Base-by-base conservation (phyloP, 2,113 vertebrate species). In the Crotalus helleri region DNA sequence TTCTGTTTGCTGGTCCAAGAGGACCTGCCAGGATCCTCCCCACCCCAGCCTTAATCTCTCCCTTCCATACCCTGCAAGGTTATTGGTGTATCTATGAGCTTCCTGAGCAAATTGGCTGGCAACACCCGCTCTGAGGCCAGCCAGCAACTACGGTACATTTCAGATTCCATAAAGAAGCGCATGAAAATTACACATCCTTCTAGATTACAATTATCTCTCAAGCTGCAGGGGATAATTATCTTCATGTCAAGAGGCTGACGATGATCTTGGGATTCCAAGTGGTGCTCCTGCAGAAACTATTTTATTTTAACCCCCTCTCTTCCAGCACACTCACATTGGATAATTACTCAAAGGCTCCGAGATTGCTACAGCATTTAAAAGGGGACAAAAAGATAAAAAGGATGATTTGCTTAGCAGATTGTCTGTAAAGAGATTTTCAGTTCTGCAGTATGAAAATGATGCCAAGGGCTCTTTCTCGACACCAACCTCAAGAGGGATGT, bases 141-240 rank as follows among this genome's bases (percentile, higher is more conserved):
- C 24, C 91, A 64, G 0, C 12, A 4, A 0, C 0, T 55, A 26
- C 44, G 3, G 44, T 46, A 46, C 58, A 87, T 81, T 87, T 53
- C 9, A 69, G 53, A 69, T 3, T 26, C 90, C 49, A 85, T 13
- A 0, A 0, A 44, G 51, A 87, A 58, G 24, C 55, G 44, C 0
- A 0, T 29, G 86, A 21, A 92, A 85, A 93, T 49, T 13, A 19
- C 24, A 91, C 64, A 61, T 94, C 92, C 92, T 94, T 0, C 0
- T 91, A 94, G 93, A 90, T 92, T 94, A 51, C n/a, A 94, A 90
- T 94, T 88, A 81, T 92, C 95, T 95, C 86, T 93, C 4, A 92
- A 92, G 93, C 85, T 89, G 53, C 93, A 57, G 81, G 90, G 95
- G 89, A 90, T 93, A 96, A 95, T 94, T 92, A 85, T 89, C 92